Percentiles rank a stretch among this genome's conserved stretches.
Evolutionary conservation across 2,113 vertebrate genomes (phyloP).

Genomic region (Uria aalge): DNA sequence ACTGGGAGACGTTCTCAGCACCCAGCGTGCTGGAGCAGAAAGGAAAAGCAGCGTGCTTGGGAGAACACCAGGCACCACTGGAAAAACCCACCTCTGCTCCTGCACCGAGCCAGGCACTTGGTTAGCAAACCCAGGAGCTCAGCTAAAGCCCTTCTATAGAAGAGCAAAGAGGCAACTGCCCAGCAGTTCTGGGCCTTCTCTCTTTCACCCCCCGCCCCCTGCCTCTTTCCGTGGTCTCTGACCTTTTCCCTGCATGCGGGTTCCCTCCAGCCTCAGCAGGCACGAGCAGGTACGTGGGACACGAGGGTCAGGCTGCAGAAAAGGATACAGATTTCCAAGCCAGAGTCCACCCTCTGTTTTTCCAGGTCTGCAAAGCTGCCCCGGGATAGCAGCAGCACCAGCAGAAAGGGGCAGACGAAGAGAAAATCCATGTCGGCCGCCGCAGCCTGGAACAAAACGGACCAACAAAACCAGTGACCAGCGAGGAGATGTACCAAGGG

Average conservation of each 20-base stretch:
- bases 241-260: rapidly evolving
- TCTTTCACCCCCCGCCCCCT: background rate
- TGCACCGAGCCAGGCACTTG: background rate
- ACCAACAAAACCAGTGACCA: background rate
- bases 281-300: rapidly evolving
- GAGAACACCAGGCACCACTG: background rate
- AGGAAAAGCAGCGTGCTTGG: background rate
- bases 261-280: background rate
- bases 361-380: constrained; percentile 68
- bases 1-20: background rate
- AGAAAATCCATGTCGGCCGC: constrained; percentile 75
- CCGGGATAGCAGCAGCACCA: constrained; percentile 67
- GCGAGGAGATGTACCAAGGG: background rate
- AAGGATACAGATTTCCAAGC: constrained; percentile 97
- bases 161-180: background rate
- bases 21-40: background rate
- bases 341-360: constrained; percentile 80
- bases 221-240: background rate
- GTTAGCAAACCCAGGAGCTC: background rate
- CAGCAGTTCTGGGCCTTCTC: background rate
- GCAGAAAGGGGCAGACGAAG: constrained; percentile 71
- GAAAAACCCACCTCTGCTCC: background rate
- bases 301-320: background rate
- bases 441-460: background rate
- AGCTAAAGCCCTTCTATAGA: background rate